A percentile compares a stretch with the other conserved stretches of the same genome.
phyloP scores from a whole-genome alignment of 2,113 vertebrate genomes.

The Paraplagusia blochii region DNA sequence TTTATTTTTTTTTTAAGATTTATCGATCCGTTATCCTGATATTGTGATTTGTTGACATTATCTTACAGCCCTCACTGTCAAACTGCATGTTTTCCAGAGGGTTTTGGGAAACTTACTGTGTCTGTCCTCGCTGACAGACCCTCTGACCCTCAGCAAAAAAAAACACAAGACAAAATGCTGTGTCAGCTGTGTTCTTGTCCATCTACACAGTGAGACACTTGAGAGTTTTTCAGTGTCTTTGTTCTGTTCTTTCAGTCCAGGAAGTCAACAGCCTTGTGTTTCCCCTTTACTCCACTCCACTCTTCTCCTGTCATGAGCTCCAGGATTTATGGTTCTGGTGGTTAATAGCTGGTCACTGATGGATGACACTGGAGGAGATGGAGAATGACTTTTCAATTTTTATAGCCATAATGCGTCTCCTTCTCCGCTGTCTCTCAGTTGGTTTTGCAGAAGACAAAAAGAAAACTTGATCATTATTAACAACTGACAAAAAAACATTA shows the following conservation, averaged over 20 bases:
- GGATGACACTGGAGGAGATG: constrained; percentile 15
- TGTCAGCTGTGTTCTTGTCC: constrained; percentile 35
- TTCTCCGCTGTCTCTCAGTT: not conserved
- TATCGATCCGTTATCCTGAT: no score
- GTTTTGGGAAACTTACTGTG: no score
- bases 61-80: no score
- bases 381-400: not conserved
- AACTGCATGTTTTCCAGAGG: no score
- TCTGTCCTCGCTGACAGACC: not conserved
- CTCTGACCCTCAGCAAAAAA: constrained; percentile 11
- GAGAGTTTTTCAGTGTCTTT: constrained; percentile 15
- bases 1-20: no score
- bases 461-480: no score
- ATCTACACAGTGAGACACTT: constrained; percentile 23
- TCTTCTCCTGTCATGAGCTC: constrained; percentile 12
- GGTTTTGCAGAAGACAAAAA: no score
- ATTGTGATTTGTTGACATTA: no score
- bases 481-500: no score
- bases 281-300: constrained; percentile 18
- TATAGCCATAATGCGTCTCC: not conserved
- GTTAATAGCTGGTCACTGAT: constrained; percentile 31
- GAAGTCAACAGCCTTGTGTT: constrained; percentile 41
- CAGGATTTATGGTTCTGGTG: constrained; percentile 34
- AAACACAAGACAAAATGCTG: constrained; percentile 14
- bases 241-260: constrained; percentile 31